Evolutionary conservation across 1,140 invertebrate species (phyloP).

Genomic region (Drosophila ohnishii): DNA sequence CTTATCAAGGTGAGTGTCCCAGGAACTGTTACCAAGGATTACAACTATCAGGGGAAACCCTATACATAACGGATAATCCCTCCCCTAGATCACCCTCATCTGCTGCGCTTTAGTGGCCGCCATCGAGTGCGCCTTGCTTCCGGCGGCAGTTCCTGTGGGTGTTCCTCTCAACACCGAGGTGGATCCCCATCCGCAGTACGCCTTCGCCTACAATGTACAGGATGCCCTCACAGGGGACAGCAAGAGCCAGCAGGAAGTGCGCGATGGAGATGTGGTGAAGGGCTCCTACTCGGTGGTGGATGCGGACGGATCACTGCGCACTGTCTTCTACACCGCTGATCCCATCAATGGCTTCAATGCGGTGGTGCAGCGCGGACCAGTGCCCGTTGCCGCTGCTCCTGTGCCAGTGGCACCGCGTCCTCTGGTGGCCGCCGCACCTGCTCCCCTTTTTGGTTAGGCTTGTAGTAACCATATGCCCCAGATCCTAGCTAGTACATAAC

Average conservation of each 20-base stretch:
- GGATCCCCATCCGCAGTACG: constrained; percentile 86
- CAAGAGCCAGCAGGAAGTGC: constrained; percentile 86
- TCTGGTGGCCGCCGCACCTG: constrained; percentile 49
- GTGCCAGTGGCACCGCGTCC: constrained; percentile 42
- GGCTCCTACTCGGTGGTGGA: constrained; percentile 86
- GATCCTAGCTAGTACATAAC: constrained; percentile 65
- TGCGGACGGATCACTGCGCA: constrained; percentile 85
- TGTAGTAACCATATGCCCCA: neutral
- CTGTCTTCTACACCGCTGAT: constrained; percentile 85
- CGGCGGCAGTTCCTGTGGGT: constrained; percentile 70
- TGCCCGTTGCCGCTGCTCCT: constrained; percentile 34
- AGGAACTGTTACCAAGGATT: neutral
- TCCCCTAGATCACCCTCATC: constrained; percentile 49
- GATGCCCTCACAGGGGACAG: constrained; percentile 86
- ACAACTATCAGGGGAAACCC: neutral
- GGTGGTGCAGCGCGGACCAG: constrained; percentile 83
- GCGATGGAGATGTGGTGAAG: constrained; percentile 86
- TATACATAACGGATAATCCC: no score
- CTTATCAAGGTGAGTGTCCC: constrained; percentile 68
- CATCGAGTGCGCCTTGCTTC: constrained; percentile 65
- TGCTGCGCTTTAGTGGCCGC: constrained; percentile 61
- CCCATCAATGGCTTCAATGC: constrained; percentile 86
- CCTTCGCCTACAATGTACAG: constrained; percentile 86
- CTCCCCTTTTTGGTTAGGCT: constrained; percentile 54
- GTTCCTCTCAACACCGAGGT: constrained; percentile 83